These are phyloP conservation scores for Hycleus phaleratus DNA, from an alignment of 1,140 invertebrate species.

Conservation along the genomic window DNA sequence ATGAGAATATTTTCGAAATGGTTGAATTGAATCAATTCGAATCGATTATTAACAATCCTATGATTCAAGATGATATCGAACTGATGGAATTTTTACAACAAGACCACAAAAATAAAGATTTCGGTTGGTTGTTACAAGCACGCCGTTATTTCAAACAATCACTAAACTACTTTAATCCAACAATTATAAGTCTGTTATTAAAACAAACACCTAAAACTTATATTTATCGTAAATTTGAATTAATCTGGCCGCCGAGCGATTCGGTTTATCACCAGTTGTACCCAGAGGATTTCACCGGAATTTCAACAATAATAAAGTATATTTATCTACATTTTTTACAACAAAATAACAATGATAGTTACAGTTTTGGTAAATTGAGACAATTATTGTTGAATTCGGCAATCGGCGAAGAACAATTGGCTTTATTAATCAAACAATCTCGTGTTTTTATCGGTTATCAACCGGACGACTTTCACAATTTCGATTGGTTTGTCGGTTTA, in stretches of 20 bases:
- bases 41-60: too few species aligned
- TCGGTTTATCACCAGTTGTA: conserved; percentile 5
- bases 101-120: background rate
- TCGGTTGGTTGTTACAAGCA: background rate
- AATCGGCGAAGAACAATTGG: conserved; percentile 10
- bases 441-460: conserved; percentile 5
- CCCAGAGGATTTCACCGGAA: conserved; percentile 10
- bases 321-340: too few species aligned
- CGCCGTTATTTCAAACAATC: background rate
- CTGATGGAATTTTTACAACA: background rate
- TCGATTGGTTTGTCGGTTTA: conserved; percentile 21
- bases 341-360: too few species aligned
- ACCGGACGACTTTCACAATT: conserved; percentile 10
- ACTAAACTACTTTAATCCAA: background rate
- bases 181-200: conserved; percentile 1
- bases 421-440: conserved; percentile 16
- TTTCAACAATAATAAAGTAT: conserved; percentile 13
- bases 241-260: conserved; percentile 11
- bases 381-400: background rate
- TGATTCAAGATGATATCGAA: background rate
- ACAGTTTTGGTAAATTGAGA: too few species aligned
- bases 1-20: background rate
- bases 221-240: conserved; percentile 4
- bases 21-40: too few species aligned
- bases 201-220: conserved; percentile 11